Conservation (phyloP, 2,113 vertebrate species). For the Alosa alosa region DNA sequence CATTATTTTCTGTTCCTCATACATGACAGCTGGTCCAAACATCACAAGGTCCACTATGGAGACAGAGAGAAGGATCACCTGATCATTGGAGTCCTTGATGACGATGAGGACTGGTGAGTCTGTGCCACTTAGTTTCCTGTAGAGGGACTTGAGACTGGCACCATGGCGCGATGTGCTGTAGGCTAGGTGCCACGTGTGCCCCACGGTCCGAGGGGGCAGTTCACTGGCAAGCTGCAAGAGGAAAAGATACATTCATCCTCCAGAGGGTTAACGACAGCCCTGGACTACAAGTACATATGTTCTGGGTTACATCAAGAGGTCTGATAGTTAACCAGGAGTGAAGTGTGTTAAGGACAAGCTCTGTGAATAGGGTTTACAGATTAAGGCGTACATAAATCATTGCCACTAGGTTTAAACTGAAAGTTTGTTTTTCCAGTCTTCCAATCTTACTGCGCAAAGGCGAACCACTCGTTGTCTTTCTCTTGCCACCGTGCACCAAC, state of each 20-base stretch:
- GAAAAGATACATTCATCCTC: background rate
- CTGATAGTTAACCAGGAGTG: background rate
- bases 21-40: background rate
- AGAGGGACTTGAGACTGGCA: conserved; percentile 75
- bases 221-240: conserved; percentile 65
- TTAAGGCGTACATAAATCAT: background rate
- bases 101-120: conserved; percentile 72
- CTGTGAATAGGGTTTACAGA: background rate
- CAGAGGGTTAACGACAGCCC: background rate
- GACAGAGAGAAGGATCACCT: conserved; percentile 55
- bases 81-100: conserved; percentile 70
- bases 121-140: conserved; percentile 66
- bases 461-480: background rate
- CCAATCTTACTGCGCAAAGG: background rate
- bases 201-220: conserved; percentile 72
- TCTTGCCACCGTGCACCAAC: conserved; percentile 44
- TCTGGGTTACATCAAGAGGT: background rate
- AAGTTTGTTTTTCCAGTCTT: background rate
- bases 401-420: background rate
- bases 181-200: conserved; percentile 66
- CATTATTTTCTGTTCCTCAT: background rate
- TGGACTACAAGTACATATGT: background rate
- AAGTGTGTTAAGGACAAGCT: background rate
- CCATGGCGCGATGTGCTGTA: conserved; percentile 73
- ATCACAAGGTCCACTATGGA: background rate